Percentiles rank a stretch among this genome's conserved stretches.
These are phyloP conservation scores for Microtus pennsylvanicus DNA, from an alignment of 2,113 vertebrate genomes.

Conservation along the genomic window DNA sequence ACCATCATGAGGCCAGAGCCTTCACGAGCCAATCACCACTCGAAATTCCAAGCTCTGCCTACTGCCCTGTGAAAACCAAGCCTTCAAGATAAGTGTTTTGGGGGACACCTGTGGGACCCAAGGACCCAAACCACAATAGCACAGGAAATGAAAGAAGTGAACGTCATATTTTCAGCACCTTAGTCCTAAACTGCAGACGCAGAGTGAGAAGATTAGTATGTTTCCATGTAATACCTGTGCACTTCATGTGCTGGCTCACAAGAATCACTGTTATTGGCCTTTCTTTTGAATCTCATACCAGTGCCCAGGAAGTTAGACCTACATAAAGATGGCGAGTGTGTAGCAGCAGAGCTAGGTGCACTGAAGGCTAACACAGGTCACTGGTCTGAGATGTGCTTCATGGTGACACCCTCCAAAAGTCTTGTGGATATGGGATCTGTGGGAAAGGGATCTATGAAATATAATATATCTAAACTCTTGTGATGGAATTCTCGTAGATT, in stretches of 20 bases:
- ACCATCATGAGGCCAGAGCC: neutral
- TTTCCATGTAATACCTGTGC: neutral
- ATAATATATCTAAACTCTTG: neutral
- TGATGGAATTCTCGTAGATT: neutral
- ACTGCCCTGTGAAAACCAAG: neutral
- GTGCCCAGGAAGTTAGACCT: too few relatives aligned
- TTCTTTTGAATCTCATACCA: neutral
- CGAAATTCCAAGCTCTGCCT: neutral
- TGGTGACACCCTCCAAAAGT: neutral
- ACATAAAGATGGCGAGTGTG: neutral
- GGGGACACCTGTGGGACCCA: neutral
- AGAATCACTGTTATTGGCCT: too few relatives aligned
- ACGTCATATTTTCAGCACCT: neutral
- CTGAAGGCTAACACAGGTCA: neutral
- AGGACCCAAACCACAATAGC: neutral
- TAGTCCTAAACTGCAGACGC: neutral
- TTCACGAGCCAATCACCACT: neutral
- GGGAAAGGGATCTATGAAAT: neutral
- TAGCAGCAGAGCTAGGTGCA: neutral
- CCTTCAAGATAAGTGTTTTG: neutral
- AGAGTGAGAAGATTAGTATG: neutral
- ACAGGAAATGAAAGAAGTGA: neutral
- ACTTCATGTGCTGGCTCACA: neutral
- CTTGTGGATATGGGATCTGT: neutral
- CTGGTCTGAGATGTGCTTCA: neutral